Evolutionary conservation across 2,113 vertebrate species (phyloP).

Genomic region (Opisthocomus hoazin): DNA sequence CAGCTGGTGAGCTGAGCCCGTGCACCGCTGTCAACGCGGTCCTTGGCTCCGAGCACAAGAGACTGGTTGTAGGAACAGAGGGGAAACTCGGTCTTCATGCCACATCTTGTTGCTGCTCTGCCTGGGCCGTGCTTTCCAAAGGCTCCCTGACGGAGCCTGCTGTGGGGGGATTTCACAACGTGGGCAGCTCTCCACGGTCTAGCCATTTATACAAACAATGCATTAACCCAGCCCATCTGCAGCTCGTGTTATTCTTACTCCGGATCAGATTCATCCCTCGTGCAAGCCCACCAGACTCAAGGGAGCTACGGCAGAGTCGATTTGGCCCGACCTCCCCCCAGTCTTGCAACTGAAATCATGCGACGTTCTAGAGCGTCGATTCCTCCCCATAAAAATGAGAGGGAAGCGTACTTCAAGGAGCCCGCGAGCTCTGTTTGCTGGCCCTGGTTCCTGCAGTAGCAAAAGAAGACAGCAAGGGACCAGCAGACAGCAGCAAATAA

Average conservation of each 20-base stretch:
- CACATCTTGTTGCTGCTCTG: not conserved
- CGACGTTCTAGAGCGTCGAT: fast-evolving
- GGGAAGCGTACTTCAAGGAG: not conserved
- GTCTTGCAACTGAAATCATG: not conserved
- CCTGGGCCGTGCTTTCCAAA: not conserved
- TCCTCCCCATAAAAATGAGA: not conserved
- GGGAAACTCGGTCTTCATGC: not conserved
- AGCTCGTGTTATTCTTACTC: not conserved
- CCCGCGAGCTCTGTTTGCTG: not conserved
- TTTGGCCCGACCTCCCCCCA: not conserved
- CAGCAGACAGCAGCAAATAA: slow-evolving; percentile 37
- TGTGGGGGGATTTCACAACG: not conserved
- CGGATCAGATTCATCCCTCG: not conserved
- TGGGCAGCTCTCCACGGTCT: not conserved
- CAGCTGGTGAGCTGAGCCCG: not conserved
- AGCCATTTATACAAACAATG: not conserved
- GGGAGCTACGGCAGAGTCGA: not conserved
- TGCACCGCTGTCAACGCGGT: not conserved
- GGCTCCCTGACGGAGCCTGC: not conserved
- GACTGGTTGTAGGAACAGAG: not conserved
- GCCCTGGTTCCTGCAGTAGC: not conserved
- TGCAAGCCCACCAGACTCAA: not conserved
- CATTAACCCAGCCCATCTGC: not conserved
- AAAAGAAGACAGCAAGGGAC: slow-evolving; percentile 22
- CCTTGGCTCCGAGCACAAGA: not conserved